Base-by-base conservation (phyloP, 2,888 invertebrate genomes). In the Apantesis nais region DNA sequence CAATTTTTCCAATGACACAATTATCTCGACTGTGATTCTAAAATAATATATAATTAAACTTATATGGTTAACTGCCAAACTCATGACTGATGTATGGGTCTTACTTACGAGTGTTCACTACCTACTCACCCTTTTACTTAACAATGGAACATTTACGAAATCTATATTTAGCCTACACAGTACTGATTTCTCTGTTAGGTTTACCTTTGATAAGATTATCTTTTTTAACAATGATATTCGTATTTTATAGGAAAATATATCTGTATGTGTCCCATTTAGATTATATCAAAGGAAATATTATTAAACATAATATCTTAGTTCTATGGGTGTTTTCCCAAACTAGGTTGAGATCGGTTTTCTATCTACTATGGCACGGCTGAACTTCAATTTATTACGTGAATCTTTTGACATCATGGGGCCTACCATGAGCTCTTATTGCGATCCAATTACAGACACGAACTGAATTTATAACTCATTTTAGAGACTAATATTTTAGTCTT, bases 91-190 rank as follows among this genome's bases (percentile, higher is more conserved):
- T 22, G 65, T 34, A 7, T 29, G 41, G 9, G 34, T 55, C 44
- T 64, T 64, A 60, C 58, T 48, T 31, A 65, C 3, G 44, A 60
- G 12, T 69, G 31, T 11, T 25, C n/a, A 31, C 44, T 19, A 52
- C 37, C 52, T 65, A 52, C 37, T 52, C 48, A 61, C 63, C 62
- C 58, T 62, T 66, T 66, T 37, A 66, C 52, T 37, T 55, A 39
- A 25, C 34, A 31, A 61, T 55, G 61, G 22, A 68, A 65, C 62
- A 65, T 55, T 66, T 44, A 39, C 25, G 14, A 55, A 66, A 41
- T 68, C 34, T 72, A 72, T 68, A 62, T 62, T 62, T 58, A 67
- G 71, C 37, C 2, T 8, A 44, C 34, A 19, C 58, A 31, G 55
- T 39, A 48, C 58, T 25, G 52, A 60, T 34, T 9, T 71, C 19